Base-by-base conservation (phyloP, 2,113 vertebrate genomes). In the Corapipo altera region DNA sequence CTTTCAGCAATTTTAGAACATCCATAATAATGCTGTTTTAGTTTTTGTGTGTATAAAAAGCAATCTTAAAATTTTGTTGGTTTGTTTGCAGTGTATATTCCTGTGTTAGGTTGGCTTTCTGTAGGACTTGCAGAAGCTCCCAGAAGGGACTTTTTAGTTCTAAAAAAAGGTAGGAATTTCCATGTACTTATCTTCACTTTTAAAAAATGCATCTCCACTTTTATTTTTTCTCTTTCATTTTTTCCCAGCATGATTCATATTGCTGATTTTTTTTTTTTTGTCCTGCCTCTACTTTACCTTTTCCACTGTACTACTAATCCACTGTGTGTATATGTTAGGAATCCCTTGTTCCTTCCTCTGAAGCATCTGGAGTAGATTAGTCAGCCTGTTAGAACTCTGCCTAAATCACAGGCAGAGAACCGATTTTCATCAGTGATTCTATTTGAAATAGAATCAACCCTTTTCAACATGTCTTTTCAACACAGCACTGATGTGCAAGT, bases 281-380 rank as follows among this genome's bases (percentile, higher is more conserved):
- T 73, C 32, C 43, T 32, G 54, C 28, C 21, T 95, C 41, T 69
- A 17, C 32, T 48, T 83, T 73, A 46, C 18, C 26, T 93, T 78
- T 85, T 58, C 35, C 4, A 4, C 44, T 81, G 26, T 62, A 32
- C 28, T 66, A 4, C 26, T 65, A 28, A 86, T 48, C n/a, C 2
- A 0, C 28, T 46, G 7, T 74, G 26, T 2, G 1, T 73, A 4
- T 80, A 5, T 80, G 21, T 77, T 83, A 51, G 2, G 24, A 39
- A 24, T 90, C 37, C 17, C 11, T 59, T 39, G 17, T 46, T 80
- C 16, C 57, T 70, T 93, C 23, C 30, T 88, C 58, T 77, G n/a
- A 59, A 67, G 48, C 55, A 74, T 67, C 75, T 96, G 85, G 43
- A 79, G 16, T 70, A 71, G 54, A n/a, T 85, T 39, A 83, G n/a